Evolutionary conservation across 2,888 invertebrate species (phyloP).

Genomic region (Microplitis manilae): DNA sequence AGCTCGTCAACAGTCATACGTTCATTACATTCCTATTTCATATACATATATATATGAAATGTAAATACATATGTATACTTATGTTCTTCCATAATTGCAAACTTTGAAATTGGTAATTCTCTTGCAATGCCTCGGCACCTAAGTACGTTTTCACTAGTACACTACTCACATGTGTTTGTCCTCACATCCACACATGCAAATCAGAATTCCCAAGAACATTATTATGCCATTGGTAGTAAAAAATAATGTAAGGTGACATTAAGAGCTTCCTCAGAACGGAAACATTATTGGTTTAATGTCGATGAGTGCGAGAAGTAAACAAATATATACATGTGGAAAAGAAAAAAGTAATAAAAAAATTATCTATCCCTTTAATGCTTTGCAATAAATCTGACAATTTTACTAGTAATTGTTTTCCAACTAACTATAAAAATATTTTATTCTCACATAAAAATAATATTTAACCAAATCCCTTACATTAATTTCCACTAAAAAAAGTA

Average conservation of each 20-base stretch:
- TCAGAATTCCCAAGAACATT: constrained; percentile 48
- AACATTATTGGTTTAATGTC: constrained; percentile 34
- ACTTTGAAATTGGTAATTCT: neutral
- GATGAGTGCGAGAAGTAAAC: constrained; percentile 16
- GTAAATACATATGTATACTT: neutral
- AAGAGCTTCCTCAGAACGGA: constrained; percentile 37
- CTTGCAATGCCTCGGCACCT: neutral
- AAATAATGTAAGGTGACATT: constrained; percentile 44
- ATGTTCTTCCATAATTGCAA: neutral
- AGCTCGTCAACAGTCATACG: constrained; percentile 2
- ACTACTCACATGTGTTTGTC: constrained; percentile 13
- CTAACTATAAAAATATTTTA: neutral
- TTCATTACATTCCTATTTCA: neutral
- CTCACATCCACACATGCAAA: constrained; percentile 15
- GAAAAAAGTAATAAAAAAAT: neutral
- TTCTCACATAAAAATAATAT: neutral
- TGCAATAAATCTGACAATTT: neutral
- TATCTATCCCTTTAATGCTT: neutral
- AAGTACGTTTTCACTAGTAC: neutral
- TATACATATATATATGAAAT: neutral
- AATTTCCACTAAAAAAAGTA: neutral
- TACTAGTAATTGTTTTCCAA: constrained; percentile 1
- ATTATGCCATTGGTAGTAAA: constrained; percentile 36
- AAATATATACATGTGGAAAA: constrained; percentile 5
- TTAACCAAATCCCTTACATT: neutral